Percentiles rank a stretch among this genome's conserved stretches.
These are phyloP conservation scores for Neodontobutis hainanensis DNA, from an alignment of 2,113 vertebrate species.

Conservation along the genomic window DNA sequence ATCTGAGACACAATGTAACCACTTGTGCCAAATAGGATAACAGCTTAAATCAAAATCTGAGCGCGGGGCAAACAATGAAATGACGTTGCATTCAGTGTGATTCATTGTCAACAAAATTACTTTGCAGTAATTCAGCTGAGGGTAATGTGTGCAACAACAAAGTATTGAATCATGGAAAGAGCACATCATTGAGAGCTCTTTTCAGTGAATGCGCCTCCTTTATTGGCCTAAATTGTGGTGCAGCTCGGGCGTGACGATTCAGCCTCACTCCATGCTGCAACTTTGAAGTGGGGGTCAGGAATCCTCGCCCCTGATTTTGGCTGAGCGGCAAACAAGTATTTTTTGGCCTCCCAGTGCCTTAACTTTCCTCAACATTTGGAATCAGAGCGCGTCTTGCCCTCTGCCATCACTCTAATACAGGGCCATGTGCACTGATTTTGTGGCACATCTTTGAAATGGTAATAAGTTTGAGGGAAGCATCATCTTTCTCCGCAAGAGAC, in stretches of 20 bases:
- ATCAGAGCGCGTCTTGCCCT: constrained; percentile 29
- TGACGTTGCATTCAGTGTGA: constrained; percentile 24
- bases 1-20: constrained; percentile 10
- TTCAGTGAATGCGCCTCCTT: constrained; percentile 20
- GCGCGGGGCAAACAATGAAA: constrained; percentile 38
- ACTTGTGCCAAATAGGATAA: constrained; percentile 26
- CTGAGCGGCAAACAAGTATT: constrained; percentile 33
- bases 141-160: constrained; percentile 2
- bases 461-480: constrained; percentile 53
- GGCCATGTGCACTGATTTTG: constrained; percentile 58
- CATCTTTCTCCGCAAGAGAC: constrained; percentile 23
- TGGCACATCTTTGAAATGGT: constrained; percentile 73
- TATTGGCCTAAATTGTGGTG: constrained; percentile 41
- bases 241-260: constrained; percentile 26
- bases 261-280: constrained; percentile 32
- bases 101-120: constrained; percentile 29
- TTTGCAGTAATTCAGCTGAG: constrained; percentile 19
- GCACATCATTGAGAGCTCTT: constrained; percentile 35
- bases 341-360: constrained; percentile 45
- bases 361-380: constrained; percentile 53
- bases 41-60: constrained; percentile 39
- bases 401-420: constrained; percentile 41
- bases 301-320: constrained; percentile 43
- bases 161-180: constrained; percentile 46
- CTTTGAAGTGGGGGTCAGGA: constrained; percentile 58